These are phyloP conservation scores for Sclerurus mexicanus DNA, from an alignment of 2,113 vertebrate genomes.

Conservation along the genomic window DNA sequence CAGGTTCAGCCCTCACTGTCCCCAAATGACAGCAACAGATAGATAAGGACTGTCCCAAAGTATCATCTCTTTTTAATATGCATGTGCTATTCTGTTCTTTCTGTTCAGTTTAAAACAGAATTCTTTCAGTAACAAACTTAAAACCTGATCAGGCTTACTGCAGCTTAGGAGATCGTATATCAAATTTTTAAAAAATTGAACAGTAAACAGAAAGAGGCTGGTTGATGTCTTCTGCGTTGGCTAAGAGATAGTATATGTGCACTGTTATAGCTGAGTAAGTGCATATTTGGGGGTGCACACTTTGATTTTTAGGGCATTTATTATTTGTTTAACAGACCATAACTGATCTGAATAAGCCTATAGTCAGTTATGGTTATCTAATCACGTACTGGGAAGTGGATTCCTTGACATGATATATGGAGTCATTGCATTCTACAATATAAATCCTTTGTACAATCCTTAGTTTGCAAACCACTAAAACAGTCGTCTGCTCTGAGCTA, in stretches of 20 bases:
- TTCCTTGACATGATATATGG: not conserved
- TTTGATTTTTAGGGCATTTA: not conserved
- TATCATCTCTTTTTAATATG: not conserved
- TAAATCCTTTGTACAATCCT: not conserved
- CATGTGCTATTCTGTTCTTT: not conserved
- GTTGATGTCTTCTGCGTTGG: not conserved
- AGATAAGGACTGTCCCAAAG: not conserved
- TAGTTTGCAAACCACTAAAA: not conserved
- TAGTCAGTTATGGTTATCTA: not conserved
- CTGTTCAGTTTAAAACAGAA: not conserved
- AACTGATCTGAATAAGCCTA: not conserved
- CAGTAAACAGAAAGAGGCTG: not conserved
- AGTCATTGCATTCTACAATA: not conserved
- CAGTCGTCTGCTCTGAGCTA: not conserved
- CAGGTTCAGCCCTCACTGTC: not conserved
- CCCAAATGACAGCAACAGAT: not conserved
- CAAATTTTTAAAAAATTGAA: not conserved
- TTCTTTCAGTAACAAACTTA: not conserved
- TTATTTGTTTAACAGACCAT: not conserved
- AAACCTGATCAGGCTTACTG: not conserved
- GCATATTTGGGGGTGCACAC: not conserved
- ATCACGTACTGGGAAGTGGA: not conserved
- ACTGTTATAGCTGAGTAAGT: not conserved
- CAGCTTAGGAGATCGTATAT: not conserved
- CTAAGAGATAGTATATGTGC: not conserved